Conservation (phyloP, 2,888 invertebrate genomes). For the Eupithecia abbreviata region DNA sequence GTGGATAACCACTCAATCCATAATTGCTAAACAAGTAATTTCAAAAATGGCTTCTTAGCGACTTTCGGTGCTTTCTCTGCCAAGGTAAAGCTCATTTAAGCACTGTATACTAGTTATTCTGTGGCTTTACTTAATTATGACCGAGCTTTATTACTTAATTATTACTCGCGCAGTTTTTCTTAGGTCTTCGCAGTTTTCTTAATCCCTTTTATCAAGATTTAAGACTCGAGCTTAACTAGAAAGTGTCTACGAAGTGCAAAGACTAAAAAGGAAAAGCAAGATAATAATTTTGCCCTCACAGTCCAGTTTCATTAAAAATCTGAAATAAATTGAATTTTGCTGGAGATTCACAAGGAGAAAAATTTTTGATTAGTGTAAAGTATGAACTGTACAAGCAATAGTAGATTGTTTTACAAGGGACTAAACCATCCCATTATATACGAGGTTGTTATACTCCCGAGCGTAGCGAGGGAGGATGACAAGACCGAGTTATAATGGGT, state of each 20-base stretch:
- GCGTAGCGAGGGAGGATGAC: too few relatives aligned
- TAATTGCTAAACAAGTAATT: neutral
- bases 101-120: neutral
- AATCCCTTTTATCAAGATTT: conserved; percentile 1
- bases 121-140: conserved; percentile 1
- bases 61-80: neutral
- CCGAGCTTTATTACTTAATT: neutral
- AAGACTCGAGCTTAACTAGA: conserved; percentile 11
- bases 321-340: conserved; percentile 21
- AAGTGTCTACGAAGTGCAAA: conserved; percentile 11
- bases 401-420: too few relatives aligned
- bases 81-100: neutral
- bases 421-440: too few relatives aligned
- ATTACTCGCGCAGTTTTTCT: neutral
- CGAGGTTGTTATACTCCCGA: too few relatives aligned
- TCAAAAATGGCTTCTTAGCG: neutral
- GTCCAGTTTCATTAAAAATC: conserved; percentile 25
- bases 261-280: neutral
- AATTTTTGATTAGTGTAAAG: neutral
- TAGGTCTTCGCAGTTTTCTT: neutral
- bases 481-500: too few relatives aligned
- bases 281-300: conserved; percentile 15
- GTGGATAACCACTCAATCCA: neutral
- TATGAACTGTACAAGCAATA: conserved; percentile 1
- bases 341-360: neutral